Evolutionary conservation across 35 echinoderm and acorn worm species (phyloP).

Genomic region (Strongylocentrotus purpuratus): DNA sequence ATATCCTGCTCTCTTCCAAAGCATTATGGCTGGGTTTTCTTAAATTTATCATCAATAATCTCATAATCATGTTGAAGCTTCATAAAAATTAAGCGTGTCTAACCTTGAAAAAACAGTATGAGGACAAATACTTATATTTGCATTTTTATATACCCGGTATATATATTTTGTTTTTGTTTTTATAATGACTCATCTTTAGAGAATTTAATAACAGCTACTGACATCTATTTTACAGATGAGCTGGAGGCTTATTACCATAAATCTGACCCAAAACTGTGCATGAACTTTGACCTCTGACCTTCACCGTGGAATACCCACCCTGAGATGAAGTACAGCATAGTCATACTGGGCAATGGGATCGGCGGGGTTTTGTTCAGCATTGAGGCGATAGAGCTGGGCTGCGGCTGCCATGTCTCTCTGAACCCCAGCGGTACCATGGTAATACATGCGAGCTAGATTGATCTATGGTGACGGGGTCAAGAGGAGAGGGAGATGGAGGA

Average conservation of each 20-base stretch:
- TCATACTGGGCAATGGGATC: constrained; percentile 83
- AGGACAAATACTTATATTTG: no score
- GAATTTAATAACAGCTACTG: no score
- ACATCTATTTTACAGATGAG: not conserved
- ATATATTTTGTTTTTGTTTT: no score
- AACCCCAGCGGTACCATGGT: constrained; percentile 91
- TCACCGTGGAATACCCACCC: constrained; percentile 63
- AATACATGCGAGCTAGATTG: constrained; percentile 85
- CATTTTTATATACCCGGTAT: no score
- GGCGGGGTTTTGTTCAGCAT: constrained; percentile 63
- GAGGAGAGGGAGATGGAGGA: not conserved
- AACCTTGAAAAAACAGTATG: no score
- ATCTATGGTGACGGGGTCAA: constrained; percentile 47
- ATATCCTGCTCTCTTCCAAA: no score
- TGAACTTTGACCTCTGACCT: not conserved
- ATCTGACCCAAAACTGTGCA: not conserved
- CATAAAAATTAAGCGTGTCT: no score
- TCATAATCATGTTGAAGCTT: no score
- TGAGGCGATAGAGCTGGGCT: constrained; percentile 70
- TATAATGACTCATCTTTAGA: no score
- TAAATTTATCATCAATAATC: no score
- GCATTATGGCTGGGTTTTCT: no score
- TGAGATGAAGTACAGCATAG: constrained; percentile 81
- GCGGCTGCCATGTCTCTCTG: constrained; percentile 79
- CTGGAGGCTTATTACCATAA: not conserved